phyloP scores from a whole-genome alignment of 2,888 invertebrate species.

The Hemaris fuciformis region DNA sequence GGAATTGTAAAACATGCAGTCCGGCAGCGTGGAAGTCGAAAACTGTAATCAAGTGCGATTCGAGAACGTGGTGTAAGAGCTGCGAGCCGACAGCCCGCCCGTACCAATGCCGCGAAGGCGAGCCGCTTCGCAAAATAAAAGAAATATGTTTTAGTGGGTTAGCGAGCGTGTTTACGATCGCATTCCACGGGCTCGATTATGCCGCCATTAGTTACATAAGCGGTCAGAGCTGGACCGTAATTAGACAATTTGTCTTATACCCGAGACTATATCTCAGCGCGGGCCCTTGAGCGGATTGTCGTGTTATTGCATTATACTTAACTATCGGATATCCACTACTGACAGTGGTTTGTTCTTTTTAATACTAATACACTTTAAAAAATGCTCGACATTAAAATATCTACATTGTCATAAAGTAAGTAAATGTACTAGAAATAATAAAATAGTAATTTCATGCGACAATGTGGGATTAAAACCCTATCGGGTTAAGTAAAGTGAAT shows the following conservation, averaged over 20 bases:
- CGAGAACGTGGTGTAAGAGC: conserved; percentile 70
- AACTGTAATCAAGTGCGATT: conserved; percentile 3
- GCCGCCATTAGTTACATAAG: conserved; percentile 75
- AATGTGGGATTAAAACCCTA: neutral
- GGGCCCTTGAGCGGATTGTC: conserved; percentile 16
- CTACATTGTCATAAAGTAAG: neutral
- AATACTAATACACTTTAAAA: neutral
- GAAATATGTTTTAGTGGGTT: conserved; percentile 81
- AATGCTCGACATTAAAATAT: neutral
- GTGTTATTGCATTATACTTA: neutral
- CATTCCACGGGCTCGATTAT: conserved; percentile 68
- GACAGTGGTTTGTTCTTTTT: neutral
- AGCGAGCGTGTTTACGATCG: conserved; percentile 78
- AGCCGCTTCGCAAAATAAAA: conserved; percentile 74
- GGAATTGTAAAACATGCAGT: conserved; percentile 9
- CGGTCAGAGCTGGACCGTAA: conserved; percentile 51
- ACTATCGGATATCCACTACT: neutral
- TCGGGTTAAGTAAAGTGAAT: conserved; percentile 19
- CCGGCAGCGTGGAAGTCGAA: conserved; percentile 8
- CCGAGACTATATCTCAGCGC: conserved; percentile 41
- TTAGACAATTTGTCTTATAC: conserved; percentile 64
- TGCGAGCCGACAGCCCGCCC: conserved; percentile 25
- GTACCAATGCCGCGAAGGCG: conserved; percentile 51
- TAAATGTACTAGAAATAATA: neutral
- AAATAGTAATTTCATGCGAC: neutral